phyloP scores from a whole-genome alignment of 2,113 vertebrate species.

The Campylomormyrus tamandua region DNA sequence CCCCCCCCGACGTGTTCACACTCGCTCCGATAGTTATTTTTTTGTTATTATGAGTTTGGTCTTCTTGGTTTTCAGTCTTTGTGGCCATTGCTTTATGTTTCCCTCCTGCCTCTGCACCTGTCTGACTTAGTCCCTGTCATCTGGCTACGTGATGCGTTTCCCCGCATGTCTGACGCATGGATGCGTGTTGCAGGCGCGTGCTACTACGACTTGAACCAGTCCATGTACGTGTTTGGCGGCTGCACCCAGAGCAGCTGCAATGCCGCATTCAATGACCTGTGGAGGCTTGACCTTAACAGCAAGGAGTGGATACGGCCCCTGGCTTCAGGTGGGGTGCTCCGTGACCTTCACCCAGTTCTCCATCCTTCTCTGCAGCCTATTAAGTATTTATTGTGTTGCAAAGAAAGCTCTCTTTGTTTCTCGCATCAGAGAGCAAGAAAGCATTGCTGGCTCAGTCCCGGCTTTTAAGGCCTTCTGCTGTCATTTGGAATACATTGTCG shows the following conservation, averaged over 20 bases:
- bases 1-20: not conserved
- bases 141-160: not conserved
- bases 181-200: slow-evolving; percentile 72
- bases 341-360: not conserved
- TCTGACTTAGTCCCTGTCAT: not conserved
- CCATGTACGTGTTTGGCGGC: slow-evolving; percentile 98
- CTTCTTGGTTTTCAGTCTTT: not conserved
- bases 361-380: not conserved
- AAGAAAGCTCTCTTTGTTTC: not conserved
- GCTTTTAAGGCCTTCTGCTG: not conserved
- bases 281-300: slow-evolving; percentile 97
- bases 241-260: slow-evolving; percentile 98
- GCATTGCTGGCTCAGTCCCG: not conserved
- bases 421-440: not conserved
- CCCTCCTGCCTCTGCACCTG: not conserved
- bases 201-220: slow-evolving; percentile 94
- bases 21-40: not conserved
- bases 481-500: not conserved
- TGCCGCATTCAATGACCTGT: slow-evolving; percentile 95
- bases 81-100: not conserved
- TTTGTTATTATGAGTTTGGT: not conserved
- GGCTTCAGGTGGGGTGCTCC: slow-evolving; percentile 76
- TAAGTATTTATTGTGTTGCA: slow-evolving; percentile 2
- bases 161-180: not conserved
- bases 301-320: slow-evolving; percentile 98